Evolutionary conservation across 2,113 vertebrate species (phyloP).

Genomic region (Melospiza melodia): DNA sequence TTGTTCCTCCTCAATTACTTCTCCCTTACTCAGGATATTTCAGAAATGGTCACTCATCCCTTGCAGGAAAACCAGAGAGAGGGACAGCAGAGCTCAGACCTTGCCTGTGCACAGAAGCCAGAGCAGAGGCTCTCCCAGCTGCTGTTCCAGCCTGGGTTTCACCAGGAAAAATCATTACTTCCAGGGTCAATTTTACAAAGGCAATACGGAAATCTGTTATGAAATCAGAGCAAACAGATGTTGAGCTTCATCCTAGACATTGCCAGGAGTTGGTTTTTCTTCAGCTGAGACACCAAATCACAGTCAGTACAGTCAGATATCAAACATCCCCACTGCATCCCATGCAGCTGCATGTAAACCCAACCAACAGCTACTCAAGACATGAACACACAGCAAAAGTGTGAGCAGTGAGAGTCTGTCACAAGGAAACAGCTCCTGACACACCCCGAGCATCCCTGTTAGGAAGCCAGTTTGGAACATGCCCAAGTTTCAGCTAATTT

Average conservation of each 20-base stretch:
- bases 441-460: background rate
- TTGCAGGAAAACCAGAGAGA: background rate
- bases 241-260: background rate
- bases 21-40: background rate
- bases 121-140: background rate
- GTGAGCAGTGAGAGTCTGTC: background rate
- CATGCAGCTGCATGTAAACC: background rate
- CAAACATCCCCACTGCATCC: background rate
- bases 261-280: constrained; percentile 46
- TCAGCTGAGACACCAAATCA: constrained; percentile 29
- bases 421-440: background rate
- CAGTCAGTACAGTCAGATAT: background rate
- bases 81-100: background rate
- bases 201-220: background rate
- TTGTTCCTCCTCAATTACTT: background rate
- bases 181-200: background rate
- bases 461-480: constrained; percentile 47
- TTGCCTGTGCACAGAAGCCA: background rate
- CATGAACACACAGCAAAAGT: background rate
- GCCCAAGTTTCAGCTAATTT: constrained; percentile 42
- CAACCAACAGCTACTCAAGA: background rate
- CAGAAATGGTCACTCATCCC: background rate
- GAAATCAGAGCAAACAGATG: constrained; percentile 3
- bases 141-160: background rate
- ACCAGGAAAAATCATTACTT: background rate